Conservation (phyloP, 2,888 invertebrate genomes). For the Mayetiola destructor region DNA sequence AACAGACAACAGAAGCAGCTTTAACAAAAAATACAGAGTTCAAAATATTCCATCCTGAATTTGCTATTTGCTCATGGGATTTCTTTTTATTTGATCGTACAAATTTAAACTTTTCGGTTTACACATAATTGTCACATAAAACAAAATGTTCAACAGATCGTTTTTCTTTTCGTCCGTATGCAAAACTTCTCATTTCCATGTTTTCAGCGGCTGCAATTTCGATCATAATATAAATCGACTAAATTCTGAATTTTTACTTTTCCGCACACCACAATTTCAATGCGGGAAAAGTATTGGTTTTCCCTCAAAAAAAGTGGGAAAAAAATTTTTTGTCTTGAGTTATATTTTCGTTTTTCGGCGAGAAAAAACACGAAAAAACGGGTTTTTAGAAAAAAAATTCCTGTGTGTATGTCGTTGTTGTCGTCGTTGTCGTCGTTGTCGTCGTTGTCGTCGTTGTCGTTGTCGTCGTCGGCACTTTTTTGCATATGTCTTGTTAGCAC, state of each 20-base stretch:
- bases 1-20: too few species aligned
- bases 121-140: constrained; percentile 10
- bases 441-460: not conserved
- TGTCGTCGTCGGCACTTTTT: not conserved
- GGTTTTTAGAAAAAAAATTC: too few species aligned
- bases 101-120: constrained; percentile 1
- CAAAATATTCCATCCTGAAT: too few species aligned
- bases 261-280: too few species aligned
- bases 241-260: too few species aligned
- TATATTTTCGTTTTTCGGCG: too few species aligned
- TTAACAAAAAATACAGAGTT: too few species aligned
- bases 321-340: too few species aligned
- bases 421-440: not conserved
- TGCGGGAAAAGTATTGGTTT: too few species aligned
- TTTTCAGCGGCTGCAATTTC: not conserved
- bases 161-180: not conserved
- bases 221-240: too few species aligned
- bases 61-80: constrained; percentile 4
- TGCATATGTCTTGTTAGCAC: not conserved
- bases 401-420: not conserved
- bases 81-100: not conserved
- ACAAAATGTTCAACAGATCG: not conserved
- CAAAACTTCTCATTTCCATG: not conserved
- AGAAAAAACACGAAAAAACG: too few species aligned
- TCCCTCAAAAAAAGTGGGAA: too few species aligned